Conservation (phyloP, 2,888 invertebrate species). For the Polyommatus icarus region DNA sequence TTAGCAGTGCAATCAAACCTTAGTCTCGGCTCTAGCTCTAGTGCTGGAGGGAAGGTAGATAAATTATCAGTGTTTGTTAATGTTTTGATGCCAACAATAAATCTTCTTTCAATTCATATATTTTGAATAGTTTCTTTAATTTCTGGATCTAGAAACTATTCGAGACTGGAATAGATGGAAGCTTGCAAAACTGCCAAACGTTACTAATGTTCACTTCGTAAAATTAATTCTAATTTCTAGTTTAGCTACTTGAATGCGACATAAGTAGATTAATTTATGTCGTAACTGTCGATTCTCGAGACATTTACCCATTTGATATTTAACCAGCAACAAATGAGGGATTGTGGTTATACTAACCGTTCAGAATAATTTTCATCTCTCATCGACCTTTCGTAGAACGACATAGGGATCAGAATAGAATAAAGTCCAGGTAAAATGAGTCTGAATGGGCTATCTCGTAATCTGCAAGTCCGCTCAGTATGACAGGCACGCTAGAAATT, state of each 20-base stretch:
- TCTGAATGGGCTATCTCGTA: slow-evolving; percentile 34
- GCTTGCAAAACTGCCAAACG: slow-evolving; percentile 42
- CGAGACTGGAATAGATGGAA: not conserved
- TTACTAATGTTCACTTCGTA: not conserved
- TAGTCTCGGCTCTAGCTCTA: too few relatives aligned
- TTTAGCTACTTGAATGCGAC: not conserved
- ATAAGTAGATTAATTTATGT: slow-evolving; percentile 33
- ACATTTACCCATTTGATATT: slow-evolving; percentile 35
- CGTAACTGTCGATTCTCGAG: slow-evolving; percentile 25
- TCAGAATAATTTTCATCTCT: not conserved
- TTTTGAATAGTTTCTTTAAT: too few relatives aligned
- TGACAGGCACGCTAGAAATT: slow-evolving; percentile 40
- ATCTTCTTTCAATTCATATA: too few relatives aligned
- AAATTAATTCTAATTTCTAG: not conserved
- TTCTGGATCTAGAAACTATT: not conserved
- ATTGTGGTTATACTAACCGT: slow-evolving; percentile 35
- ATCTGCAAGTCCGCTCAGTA: slow-evolving; percentile 38
- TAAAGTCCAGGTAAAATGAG: not conserved
- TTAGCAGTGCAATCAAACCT: too few relatives aligned
- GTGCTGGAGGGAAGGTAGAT: too few relatives aligned
- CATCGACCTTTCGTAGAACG: not conserved
- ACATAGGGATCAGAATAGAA: not conserved
- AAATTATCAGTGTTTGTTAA: too few relatives aligned
- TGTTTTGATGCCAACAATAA: too few relatives aligned
- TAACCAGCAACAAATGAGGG: slow-evolving; percentile 35